Evolutionary conservation across 2,113 vertebrate genomes (phyloP).

Genomic region (Isurus oxyrinchus): DNA sequence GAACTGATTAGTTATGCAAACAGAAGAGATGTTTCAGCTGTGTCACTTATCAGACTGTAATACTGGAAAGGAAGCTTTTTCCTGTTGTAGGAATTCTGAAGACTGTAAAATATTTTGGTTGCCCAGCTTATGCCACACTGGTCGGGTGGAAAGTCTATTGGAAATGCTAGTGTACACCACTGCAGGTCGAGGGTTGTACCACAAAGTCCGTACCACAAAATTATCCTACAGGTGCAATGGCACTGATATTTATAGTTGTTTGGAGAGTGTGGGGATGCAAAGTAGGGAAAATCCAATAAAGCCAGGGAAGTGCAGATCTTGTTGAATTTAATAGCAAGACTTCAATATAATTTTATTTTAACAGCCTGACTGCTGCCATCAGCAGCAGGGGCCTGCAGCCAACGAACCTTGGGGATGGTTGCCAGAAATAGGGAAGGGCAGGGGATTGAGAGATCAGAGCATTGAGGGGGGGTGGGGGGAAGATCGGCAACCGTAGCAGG

Average conservation of each 20-base stretch:
- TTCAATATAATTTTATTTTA: background rate
- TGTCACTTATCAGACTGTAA: background rate
- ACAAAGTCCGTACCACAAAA: background rate
- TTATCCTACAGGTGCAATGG: background rate
- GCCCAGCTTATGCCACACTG: background rate
- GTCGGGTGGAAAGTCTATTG: background rate
- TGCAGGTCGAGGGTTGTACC: no score
- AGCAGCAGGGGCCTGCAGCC: background rate
- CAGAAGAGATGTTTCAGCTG: conserved; percentile 3
- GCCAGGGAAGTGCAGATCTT: background rate
- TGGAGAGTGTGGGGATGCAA: background rate
- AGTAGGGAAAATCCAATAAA: background rate
- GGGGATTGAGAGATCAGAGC: background rate
- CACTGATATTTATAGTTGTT: background rate
- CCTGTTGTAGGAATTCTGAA: background rate
- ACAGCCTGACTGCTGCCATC: background rate
- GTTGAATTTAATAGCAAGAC: background rate
- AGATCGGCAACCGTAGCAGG: background rate
- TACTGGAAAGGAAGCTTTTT: background rate
- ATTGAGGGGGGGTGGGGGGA: accelerated
- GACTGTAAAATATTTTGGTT: background rate
- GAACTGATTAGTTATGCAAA: conserved; percentile 11
- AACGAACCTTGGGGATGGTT: background rate
- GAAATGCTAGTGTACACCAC: background rate
- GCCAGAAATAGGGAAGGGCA: background rate